Conservation (phyloP, 1,140 invertebrate species). For the Brachionus sp. region DNA sequence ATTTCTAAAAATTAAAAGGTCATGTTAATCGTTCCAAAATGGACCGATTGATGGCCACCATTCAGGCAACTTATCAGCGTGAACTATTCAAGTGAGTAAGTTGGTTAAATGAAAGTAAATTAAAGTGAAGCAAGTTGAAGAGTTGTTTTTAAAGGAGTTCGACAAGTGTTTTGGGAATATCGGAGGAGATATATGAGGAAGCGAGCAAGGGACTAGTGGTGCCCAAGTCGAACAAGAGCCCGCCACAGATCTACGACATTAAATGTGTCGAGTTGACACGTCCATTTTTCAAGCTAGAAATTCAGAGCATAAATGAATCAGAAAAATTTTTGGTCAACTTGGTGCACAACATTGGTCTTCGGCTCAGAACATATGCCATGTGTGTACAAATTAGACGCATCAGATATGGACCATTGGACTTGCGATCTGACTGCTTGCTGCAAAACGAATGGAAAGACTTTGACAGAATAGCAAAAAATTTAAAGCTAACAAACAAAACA, state of each 20-base stretch:
- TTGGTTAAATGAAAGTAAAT: not conserved
- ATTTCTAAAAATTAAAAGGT: not conserved
- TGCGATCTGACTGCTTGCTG: not conserved
- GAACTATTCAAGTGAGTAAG: conserved; percentile 42
- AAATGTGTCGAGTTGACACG: conserved; percentile 35
- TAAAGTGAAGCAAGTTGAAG: not conserved
- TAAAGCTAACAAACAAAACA: not conserved
- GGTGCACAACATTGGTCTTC: conserved; percentile 8
- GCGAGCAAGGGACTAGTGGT: conserved; percentile 23
- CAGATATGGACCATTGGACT: not conserved
- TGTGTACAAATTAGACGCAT: conserved; percentile 35
- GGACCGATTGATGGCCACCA: conserved; percentile 22
- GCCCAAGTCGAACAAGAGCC: not conserved
- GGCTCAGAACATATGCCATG: conserved; percentile 3
- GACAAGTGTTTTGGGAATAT: not conserved
- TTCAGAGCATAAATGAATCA: conserved; percentile 35
- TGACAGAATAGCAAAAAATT: not conserved
- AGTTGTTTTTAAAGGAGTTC: not conserved
- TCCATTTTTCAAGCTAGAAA: conserved; percentile 31
- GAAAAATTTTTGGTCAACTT: conserved; percentile 16
- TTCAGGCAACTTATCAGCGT: conserved; percentile 23
- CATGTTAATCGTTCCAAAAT: conserved; percentile 42
- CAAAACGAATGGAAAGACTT: conserved; percentile 34
- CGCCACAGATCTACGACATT: conserved; percentile 30
- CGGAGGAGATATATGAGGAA: conserved; percentile 7